These are phyloP conservation scores for Borostomias antarcticus DNA, from an alignment of 2,797 vertebrate genomes.

Conservation along the genomic window DNA sequence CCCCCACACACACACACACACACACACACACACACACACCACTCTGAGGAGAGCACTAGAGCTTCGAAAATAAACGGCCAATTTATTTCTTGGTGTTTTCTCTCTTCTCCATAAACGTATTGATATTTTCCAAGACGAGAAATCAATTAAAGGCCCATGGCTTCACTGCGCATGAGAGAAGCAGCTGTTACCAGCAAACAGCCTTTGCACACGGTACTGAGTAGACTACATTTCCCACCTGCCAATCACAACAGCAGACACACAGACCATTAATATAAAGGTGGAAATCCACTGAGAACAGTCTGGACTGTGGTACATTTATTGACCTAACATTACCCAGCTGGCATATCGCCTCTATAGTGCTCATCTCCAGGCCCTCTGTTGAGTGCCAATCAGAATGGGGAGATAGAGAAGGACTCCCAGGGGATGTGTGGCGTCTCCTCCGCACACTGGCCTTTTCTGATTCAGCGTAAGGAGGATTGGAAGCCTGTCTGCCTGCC, in stretches of 20 bases:
- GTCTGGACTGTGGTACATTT: not conserved
- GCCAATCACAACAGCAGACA: not conserved
- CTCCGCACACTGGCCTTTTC: slow-evolving; percentile 41
- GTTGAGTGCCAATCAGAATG: slow-evolving; percentile 12
- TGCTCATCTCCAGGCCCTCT: not conserved
- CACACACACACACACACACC: too few species aligned
- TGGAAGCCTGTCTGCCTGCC: slow-evolving; percentile 39
- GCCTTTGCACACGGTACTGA: too few species aligned
- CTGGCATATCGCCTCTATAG: not conserved
- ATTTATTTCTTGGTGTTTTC: slow-evolving; percentile 43
- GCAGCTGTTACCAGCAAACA: slow-evolving; percentile 28
- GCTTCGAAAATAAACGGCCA: slow-evolving; percentile 59
- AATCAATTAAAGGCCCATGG: slow-evolving; percentile 54
- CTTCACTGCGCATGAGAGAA: slow-evolving; percentile 51
- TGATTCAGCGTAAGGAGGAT: slow-evolving; percentile 43
- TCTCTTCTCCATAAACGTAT: slow-evolving; percentile 54
- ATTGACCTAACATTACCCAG: not conserved
- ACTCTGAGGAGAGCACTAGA: slow-evolving; percentile 41
- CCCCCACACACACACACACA: too few species aligned
- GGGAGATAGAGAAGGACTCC: slow-evolving; percentile 34
- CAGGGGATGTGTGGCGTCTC: slow-evolving; percentile 44
- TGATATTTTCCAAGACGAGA: slow-evolving; percentile 54
- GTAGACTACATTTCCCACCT: not conserved
- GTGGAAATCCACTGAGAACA: not conserved
- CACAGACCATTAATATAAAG: not conserved